Evolutionary conservation across 2,797 vertebrate genomes (phyloP).

Genomic region (Catamblyrhynchus diadema): DNA sequence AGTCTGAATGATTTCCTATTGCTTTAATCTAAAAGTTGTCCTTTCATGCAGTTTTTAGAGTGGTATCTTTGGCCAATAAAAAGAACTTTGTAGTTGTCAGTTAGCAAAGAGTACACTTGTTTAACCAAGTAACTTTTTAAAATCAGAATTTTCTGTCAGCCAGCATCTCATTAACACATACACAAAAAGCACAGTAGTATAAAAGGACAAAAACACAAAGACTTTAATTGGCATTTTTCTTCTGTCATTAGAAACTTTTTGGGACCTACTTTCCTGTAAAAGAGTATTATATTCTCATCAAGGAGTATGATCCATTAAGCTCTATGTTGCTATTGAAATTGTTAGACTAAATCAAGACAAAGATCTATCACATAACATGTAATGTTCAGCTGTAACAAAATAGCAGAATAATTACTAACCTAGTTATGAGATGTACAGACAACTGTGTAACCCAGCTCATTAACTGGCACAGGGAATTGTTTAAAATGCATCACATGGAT

Average conservation of each 20-base stretch:
- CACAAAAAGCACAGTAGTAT: not conserved
- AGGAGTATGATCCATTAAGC: not conserved
- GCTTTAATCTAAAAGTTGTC: constrained; percentile 11
- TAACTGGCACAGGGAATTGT: not conserved
- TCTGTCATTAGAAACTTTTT: not conserved
- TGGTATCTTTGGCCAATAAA: not conserved
- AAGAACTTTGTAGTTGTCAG: not conserved
- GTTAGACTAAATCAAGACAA: not conserved
- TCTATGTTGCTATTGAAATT: not conserved
- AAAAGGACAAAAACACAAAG: not conserved
- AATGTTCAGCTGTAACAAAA: not conserved
- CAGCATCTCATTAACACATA: not conserved
- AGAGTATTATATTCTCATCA: not conserved
- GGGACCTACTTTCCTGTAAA: not conserved
- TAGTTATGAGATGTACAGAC: not conserved
- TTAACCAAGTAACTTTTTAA: not conserved
- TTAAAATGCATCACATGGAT: not conserved
- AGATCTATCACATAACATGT: not conserved
- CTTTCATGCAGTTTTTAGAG: not conserved
- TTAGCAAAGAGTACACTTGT: not conserved
- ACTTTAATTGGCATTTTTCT: constrained; percentile 2
- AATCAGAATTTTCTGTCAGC: not conserved
- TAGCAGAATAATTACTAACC: not conserved
- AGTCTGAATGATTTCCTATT: not conserved
- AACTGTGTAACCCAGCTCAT: not conserved